A percentile compares a stretch with the other conserved stretches of the same genome.
Conservation (phyloP, 2,113 vertebrate genomes). For the Trichomycterus rosablanca region DNA sequence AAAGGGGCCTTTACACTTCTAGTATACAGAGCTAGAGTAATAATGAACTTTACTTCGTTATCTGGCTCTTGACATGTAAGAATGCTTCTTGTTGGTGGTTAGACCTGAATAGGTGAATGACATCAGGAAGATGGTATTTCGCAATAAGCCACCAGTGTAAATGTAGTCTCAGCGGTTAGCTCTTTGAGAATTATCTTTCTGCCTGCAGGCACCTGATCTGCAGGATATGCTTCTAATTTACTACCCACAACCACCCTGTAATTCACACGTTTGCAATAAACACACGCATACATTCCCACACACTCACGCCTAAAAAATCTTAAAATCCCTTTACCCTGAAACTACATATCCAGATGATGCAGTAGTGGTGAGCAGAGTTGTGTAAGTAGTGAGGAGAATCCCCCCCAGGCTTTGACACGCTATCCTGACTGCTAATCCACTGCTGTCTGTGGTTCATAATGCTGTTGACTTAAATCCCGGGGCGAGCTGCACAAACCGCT, state of each 20-base stretch:
- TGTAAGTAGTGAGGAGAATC: constrained; percentile 17
- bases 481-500: constrained; percentile 17
- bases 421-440: constrained; percentile 36
- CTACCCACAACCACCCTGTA: constrained; percentile 22
- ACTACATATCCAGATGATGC: constrained; percentile 1
- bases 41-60: no score
- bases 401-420: constrained; percentile 27
- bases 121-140: constrained; percentile 64
- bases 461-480: constrained; percentile 23
- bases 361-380: constrained; percentile 11
- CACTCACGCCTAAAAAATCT: background rate
- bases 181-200: constrained; percentile 53
- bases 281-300: background rate
- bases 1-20: no score
- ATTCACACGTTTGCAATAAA: constrained; percentile 5
- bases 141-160: constrained; percentile 46
- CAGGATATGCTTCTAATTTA: constrained; percentile 29
- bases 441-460: constrained; percentile 33
- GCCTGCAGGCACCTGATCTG: constrained; percentile 26
- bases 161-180: constrained; percentile 50
- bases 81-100: constrained; percentile 33
- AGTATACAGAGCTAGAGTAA: no score
- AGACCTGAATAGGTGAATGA: constrained; percentile 44
- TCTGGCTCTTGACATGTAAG: background rate
- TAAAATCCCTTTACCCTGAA: constrained; percentile 6